Evolutionary conservation across 2,888 invertebrate species (phyloP).

Genomic region (Embidobia sp.): DNA sequence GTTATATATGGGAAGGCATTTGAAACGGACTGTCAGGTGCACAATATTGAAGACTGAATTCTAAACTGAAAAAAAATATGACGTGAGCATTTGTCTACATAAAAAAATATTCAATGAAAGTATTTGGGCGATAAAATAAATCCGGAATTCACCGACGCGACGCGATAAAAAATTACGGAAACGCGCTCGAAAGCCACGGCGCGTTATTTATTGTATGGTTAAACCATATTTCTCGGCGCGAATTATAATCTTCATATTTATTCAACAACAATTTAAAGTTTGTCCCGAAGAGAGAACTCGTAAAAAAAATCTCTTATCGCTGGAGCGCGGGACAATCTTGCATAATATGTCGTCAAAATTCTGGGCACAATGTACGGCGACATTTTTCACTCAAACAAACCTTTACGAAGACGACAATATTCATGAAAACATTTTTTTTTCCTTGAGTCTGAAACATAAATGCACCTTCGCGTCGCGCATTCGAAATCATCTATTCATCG

Average conservation of each 20-base stretch:
- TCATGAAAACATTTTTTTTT: slow-evolving; percentile 12
- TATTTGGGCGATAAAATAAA: no score
- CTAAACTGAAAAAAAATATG: no score
- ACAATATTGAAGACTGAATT: slow-evolving; percentile 5
- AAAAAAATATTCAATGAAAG: no score
- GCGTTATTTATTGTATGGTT: no score
- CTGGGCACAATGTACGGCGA: slow-evolving; percentile 5
- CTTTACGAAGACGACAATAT: slow-evolving; percentile 6
- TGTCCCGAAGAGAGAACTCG: no score
- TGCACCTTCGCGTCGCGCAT: slow-evolving; percentile 16
- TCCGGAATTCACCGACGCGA: no score
- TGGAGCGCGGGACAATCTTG: background rate
- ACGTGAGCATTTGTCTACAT: no score
- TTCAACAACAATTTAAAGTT: no score
- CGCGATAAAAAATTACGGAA: no score
- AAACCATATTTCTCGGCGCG: no score
- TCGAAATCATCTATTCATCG: slow-evolving; percentile 13
- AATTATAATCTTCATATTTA: no score
- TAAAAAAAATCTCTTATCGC: background rate
- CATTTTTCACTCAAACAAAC: slow-evolving; percentile 9
- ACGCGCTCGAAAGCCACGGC: no score
- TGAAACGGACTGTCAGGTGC: slow-evolving; percentile 6
- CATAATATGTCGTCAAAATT: slow-evolving; percentile 13
- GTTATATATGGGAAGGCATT: slow-evolving; percentile 33
- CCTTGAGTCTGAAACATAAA: slow-evolving; percentile 26